Base-by-base conservation (phyloP, 37 sponge, comb jelly and placozoan species). In the Halichondria panicea region DNA sequence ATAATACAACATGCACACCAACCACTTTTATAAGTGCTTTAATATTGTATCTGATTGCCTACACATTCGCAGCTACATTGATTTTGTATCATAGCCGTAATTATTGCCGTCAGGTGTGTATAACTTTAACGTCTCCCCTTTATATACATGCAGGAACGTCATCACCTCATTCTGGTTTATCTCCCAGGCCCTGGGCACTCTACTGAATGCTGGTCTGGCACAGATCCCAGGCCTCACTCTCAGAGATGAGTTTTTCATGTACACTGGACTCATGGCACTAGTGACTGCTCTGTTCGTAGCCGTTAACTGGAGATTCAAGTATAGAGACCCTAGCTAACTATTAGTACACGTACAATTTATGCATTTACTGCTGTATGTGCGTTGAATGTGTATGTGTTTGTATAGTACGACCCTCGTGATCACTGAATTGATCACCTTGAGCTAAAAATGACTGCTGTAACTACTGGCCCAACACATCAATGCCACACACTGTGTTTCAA, bases 151-250 rank as follows among this genome's bases (percentile, higher is more conserved):
- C 65, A 93, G 89, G 75, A 83, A 93, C 69, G 36, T 80, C 43
- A 77, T 89, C 45, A 84, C 81, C 19, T 63, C 85, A 18, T 42
- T 89, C 45, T 84, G 91, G 91, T 79, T 18, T 53, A 63, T 89
- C 33, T 78, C 80, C 21, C 85, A 84, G 50, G 84, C 85, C 1
- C 43, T 89, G 35, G 91, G 91, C 8, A 74, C 76, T 0, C 68
- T 82, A 0, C 63, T 84, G 31, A 80, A 83, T 67, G 91, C 91
- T 70, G 85, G 56, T 1, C 44, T 89, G 7, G 91, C 80, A 19
- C 81, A 84, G 73, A 74, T 89, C 13, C 70, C 84, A 21, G 60
- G 60, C 25, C 66, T 89, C 2, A 43, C 76, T 0, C 43, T 58
- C 4, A 18, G 52, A 31, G 71, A 75, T 34, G 59, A 80, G 39